phyloP scores from a whole-genome alignment of 2,797 vertebrate species.

The Prionace glauca region DNA sequence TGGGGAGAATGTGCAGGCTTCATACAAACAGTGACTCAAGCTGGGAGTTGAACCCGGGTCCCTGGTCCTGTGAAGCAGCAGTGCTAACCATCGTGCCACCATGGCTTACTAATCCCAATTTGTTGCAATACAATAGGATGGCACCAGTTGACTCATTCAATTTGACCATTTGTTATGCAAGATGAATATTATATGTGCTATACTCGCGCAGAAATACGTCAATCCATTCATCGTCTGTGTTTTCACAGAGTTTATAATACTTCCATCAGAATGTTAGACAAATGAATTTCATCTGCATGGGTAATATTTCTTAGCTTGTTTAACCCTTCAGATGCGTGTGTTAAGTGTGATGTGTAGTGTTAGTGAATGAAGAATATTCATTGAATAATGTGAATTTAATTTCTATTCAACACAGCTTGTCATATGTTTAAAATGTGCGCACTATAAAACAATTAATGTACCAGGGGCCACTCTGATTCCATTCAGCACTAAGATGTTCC shows the following conservation, averaged over 20 bases:
- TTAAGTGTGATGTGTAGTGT: not conserved
- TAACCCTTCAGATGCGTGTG: not conserved
- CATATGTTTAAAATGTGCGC: not conserved
- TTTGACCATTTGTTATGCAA: not conserved
- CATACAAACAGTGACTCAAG: no score
- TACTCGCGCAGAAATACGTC: not conserved
- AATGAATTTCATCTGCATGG: not conserved
- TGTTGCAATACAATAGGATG: not conserved
- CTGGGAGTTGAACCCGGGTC: no score
- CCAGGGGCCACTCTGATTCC: not conserved
- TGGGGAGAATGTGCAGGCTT: no score
- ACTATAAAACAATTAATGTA: not conserved
- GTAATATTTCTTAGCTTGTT: not conserved
- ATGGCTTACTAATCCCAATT: no score
- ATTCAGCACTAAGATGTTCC: not conserved
- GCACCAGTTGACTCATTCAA: not conserved
- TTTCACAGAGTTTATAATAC: not conserved
- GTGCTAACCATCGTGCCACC: no score
- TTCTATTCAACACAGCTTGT: not conserved
- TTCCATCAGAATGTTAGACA: not conserved
- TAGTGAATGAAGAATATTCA: not conserved
- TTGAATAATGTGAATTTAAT: not conserved
- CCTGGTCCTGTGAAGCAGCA: no score
- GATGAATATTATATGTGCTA: not conserved
- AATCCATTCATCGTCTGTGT: not conserved